Base-by-base conservation (phyloP, 2,113 vertebrate species). In the Mormoops blainvillei region DNA sequence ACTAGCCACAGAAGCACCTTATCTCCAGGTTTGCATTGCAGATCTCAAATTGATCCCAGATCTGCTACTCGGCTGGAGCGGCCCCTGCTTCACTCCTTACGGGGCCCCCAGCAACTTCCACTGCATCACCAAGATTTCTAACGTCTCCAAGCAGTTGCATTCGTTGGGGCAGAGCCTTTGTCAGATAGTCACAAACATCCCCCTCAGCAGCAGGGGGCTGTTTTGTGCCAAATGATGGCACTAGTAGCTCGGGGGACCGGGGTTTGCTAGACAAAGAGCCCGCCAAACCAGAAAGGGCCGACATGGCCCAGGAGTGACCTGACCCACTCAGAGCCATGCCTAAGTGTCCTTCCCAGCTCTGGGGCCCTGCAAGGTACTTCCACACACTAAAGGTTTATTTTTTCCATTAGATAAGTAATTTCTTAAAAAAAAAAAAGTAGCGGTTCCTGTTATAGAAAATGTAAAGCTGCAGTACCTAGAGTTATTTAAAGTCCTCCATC, bases 21-120 rank as follows among this genome's bases (percentile, higher is more conserved):
- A 11, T 41, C 85, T 31, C 22, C 24, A 61, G 58, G 67, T 36
- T 71, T 63, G 88, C 36, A 43, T 5, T 26, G 18, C 70, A 26
- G 16, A 41, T 61, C n/a, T 28, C 76, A 38, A 4, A n/a, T n/a
- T 10, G 77, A 56, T 41, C 31, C 56, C 56, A 0, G 14, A 9
- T 78, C 68, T 94, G 45, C 84, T 11, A 15, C 15, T 33, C 52
- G 52, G 38, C 43, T 43, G 54, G 38, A 67, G 36, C 38, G 19
- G 31, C 18, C 45, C 36, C 33, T 1, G 0, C 56, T 56, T 26
- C 0, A 0, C 38, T 45, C 82, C 8, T 43, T 45, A 1, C 15
- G 22, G 36, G 82, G 38, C 36, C 24, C 78, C 38, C 38, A 15
- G 48, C n/a, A 2, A 22, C 45, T 36, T 43, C 38, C 70, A 56